phyloP scores from a whole-genome alignment of 2,797 vertebrate species.

The Synanceia verrucosa region DNA sequence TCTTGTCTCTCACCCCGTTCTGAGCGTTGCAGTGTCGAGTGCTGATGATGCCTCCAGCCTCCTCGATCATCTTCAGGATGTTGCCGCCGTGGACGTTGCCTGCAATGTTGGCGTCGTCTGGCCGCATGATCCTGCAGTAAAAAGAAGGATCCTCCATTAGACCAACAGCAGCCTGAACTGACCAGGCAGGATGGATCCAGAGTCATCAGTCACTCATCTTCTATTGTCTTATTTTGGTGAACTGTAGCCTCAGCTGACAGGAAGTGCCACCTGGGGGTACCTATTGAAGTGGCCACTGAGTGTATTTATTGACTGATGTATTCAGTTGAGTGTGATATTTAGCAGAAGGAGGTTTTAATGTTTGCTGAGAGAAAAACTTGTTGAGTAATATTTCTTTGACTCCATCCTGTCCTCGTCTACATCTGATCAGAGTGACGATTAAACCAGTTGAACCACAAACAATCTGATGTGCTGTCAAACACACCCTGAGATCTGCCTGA shows the following conservation, averaged over 20 bases:
- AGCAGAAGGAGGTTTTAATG: background rate
- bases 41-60: constrained; percentile 92
- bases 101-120: constrained; percentile 92
- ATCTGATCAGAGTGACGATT: background rate
- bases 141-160: no score
- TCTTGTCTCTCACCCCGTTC: constrained; percentile 78
- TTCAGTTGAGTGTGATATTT: background rate
- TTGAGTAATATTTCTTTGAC: no score
- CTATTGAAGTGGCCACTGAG: no score
- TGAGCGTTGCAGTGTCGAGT: constrained; percentile 94
- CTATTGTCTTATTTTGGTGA: no score
- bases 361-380: no score
- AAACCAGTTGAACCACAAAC: constrained; percentile 31
- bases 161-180: no score
- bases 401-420: accelerated
- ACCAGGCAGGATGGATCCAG: no score
- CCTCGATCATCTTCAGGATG: constrained; percentile 97
- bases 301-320: background rate
- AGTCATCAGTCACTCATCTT: no score
- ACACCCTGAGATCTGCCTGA: background rate
- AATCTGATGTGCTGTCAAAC: background rate
- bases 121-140: constrained; percentile 90
- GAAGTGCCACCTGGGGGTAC: no score
- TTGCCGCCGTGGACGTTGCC: constrained; percentile 94
- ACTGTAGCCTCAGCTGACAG: background rate